phyloP scores from a whole-genome alignment of 2,888 invertebrate species.

The Acleris emargana region DNA sequence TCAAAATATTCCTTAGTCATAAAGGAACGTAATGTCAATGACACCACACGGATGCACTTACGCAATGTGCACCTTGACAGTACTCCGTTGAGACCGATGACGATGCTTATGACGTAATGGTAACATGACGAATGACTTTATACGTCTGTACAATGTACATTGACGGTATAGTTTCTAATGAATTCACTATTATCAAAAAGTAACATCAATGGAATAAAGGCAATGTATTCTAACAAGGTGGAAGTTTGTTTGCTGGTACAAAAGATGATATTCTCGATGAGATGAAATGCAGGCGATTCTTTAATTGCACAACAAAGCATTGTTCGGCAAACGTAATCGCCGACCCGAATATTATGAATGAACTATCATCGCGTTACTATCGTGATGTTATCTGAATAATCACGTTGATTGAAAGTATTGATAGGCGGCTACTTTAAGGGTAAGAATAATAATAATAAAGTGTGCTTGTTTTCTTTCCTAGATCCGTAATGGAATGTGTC shows the following conservation, averaged over 20 bases:
- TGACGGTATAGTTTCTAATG: slow-evolving; percentile 38
- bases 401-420: slow-evolving; percentile 59
- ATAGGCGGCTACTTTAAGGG: slow-evolving; percentile 41
- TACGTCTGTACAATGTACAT: slow-evolving; percentile 44
- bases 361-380: slow-evolving; percentile 64
- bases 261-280: slow-evolving; percentile 57
- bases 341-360: slow-evolving; percentile 62
- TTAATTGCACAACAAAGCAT: slow-evolving; percentile 77
- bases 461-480: too few relatives aligned
- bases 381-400: slow-evolving; percentile 58
- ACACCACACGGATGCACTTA: slow-evolving; percentile 74
- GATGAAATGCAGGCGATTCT: slow-evolving; percentile 74
- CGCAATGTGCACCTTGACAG: slow-evolving; percentile 78
- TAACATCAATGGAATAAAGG: slow-evolving; percentile 44
- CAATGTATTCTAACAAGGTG: slow-evolving; percentile 42
- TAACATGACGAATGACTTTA: slow-evolving; percentile 41
- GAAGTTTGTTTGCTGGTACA: slow-evolving; percentile 47
- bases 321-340: slow-evolving; percentile 66
- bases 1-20: slow-evolving; percentile 50
- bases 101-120: slow-evolving; percentile 60
- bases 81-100: slow-evolving; percentile 60
- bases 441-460: slow-evolving; percentile 5
- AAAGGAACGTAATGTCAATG: slow-evolving; percentile 77
- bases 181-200: neutral
- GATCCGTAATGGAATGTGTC: neutral